phyloP scores from a whole-genome alignment of 2,888 invertebrate species.

The Drosophila heteroneura region DNA sequence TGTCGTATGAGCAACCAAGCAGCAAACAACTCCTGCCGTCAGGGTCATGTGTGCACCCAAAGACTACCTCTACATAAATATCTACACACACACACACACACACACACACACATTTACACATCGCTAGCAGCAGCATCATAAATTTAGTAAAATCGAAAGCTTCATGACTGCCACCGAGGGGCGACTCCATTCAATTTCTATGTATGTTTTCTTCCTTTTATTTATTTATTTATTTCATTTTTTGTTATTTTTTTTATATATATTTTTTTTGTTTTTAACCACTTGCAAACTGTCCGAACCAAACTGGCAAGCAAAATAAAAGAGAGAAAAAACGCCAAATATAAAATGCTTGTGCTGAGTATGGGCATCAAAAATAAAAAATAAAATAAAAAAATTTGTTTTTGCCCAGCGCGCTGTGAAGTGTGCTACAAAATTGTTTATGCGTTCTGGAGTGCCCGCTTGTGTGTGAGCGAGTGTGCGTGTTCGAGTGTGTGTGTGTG shows the following conservation, averaged over 20 bases:
- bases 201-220: conserved; percentile 25
- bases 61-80: conserved; percentile 31
- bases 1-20: conserved; percentile 66
- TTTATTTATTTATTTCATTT: conserved; percentile 4
- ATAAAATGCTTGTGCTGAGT: conserved; percentile 8
- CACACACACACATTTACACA: not conserved
- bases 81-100: not conserved
- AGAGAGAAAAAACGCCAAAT: conserved; percentile 42
- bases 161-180: conserved; percentile 34
- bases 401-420: conserved; percentile 48
- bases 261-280: conserved; percentile 39
- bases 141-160: conserved; percentile 62
- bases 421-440: conserved; percentile 71
- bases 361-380: conserved; percentile 11
- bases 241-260: not conserved
- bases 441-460: conserved; percentile 21
- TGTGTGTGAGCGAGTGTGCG: not conserved
- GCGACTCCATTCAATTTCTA: conserved; percentile 64
- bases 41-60: conserved; percentile 43
- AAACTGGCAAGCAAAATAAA: conserved; percentile 37
- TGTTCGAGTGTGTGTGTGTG: not conserved
- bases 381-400: conserved; percentile 10
- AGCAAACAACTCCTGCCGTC: conserved; percentile 61
- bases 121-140: conserved; percentile 52
- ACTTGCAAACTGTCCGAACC: conserved; percentile 56